Percentiles rank a stretch among this genome's conserved stretches.
phyloP scores from a whole-genome alignment of 64 coral and sea anemone genomes.

The Acropora yongei region DNA sequence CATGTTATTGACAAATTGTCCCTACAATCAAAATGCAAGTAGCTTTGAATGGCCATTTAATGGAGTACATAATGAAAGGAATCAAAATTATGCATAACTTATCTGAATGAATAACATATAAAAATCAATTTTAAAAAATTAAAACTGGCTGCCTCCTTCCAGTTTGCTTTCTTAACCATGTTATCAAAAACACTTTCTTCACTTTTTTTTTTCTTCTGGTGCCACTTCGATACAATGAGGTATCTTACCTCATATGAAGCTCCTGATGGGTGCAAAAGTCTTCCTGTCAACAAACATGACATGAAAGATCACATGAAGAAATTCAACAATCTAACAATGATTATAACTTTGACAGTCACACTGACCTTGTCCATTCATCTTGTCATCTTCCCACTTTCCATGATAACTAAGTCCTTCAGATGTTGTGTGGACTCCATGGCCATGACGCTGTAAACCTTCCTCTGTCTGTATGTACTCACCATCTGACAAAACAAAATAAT shows the following conservation, averaged over 20 bases:
- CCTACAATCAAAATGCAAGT: conserved; percentile 1
- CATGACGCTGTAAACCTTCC: conserved; percentile 87
- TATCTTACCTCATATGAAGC: conserved; percentile 86
- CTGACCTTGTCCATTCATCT: conserved; percentile 98
- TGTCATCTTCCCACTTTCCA: conserved; percentile 91
- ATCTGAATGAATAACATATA: too few relatives aligned
- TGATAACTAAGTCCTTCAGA: conserved; percentile 78
- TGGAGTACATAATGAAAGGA: too few relatives aligned
- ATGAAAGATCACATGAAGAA: not conserved
- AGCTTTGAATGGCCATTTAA: too few relatives aligned
- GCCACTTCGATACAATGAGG: too few relatives aligned
- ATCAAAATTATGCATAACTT: too few relatives aligned
- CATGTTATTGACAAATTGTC: conserved; percentile 89
- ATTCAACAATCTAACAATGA: too few relatives aligned
- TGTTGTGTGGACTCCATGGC: conserved; percentile 78
- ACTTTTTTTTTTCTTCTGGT: not conserved
- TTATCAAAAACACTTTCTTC: too few relatives aligned
- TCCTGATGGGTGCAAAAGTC: conserved; percentile 78
- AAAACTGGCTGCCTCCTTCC: too few relatives aligned
- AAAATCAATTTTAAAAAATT: too few relatives aligned
- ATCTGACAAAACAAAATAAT: conserved; percentile 29
- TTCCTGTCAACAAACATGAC: conserved; percentile 51
- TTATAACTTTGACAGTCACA: too few relatives aligned
- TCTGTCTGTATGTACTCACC: conserved; percentile 86
- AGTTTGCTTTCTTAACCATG: too few relatives aligned